Evolutionary conservation across 2,888 invertebrate genomes (phyloP).

Genomic region (Drosophila maculinotata): DNA sequence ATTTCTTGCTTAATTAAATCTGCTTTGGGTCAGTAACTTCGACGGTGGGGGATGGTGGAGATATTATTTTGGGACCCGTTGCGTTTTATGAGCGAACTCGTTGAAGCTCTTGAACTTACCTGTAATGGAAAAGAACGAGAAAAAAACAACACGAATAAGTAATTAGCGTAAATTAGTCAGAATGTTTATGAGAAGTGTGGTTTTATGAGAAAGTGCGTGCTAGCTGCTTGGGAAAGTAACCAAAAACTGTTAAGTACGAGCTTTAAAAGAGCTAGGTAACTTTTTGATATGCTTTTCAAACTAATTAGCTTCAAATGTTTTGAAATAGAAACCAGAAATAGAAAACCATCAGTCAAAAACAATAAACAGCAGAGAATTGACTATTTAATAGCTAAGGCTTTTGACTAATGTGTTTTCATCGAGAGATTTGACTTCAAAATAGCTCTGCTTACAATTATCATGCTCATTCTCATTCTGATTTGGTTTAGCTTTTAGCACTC

Average conservation of each 20-base stretch:
- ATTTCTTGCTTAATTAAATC: slow-evolving; percentile 69
- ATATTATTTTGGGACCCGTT: slow-evolving; percentile 41
- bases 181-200: slow-evolving; percentile 42
- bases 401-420: not conserved
- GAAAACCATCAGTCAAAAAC: slow-evolving; percentile 1
- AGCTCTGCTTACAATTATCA: no score
- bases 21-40: slow-evolving; percentile 49
- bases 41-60: slow-evolving; percentile 5
- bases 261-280: slow-evolving; percentile 2
- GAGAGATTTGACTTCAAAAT: no score
- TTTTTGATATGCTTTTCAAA: slow-evolving; percentile 7
- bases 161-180: slow-evolving; percentile 71
- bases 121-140: slow-evolving; percentile 60
- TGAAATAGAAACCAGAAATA: slow-evolving; percentile 9
- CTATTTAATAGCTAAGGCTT: not conserved
- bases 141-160: slow-evolving; percentile 57
- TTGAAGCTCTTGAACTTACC: slow-evolving; percentile 62
- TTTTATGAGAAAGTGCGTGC: slow-evolving; percentile 42
- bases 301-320: slow-evolving; percentile 14
- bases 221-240: slow-evolving; percentile 25
- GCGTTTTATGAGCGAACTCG: slow-evolving; percentile 34
- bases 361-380: slow-evolving; percentile 1
- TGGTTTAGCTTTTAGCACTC: not conserved
- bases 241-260: slow-evolving; percentile 15
- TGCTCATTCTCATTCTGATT: not conserved